These are phyloP conservation scores for Drosophila chauvacae DNA, from an alignment of 1,140 invertebrate species.

Conservation along the genomic window DNA sequence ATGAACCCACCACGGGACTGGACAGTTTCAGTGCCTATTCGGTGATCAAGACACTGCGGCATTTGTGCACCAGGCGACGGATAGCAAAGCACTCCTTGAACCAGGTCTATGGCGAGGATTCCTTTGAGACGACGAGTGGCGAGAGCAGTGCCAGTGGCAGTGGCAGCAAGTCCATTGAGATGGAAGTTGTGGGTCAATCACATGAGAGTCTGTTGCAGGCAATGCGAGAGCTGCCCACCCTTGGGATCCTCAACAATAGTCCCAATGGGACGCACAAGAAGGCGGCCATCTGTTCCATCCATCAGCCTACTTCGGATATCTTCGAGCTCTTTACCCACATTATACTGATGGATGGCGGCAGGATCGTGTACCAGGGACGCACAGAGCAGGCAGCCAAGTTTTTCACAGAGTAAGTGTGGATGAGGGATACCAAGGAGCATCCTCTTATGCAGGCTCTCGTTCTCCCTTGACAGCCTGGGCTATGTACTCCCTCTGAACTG, in stretches of 20 bases:
- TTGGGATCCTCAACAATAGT: constrained; percentile 65
- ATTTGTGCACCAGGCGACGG: constrained; percentile 70
- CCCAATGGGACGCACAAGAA: constrained; percentile 86
- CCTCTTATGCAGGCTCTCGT: neutral
- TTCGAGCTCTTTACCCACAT: constrained; percentile 93
- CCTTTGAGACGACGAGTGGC: constrained; percentile 66
- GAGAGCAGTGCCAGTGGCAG: constrained; percentile 51
- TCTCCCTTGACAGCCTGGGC: constrained; percentile 85
- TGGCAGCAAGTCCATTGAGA: constrained; percentile 68
- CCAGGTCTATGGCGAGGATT: constrained; percentile 78
- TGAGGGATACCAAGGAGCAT: too few relatives aligned
- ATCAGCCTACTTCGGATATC: constrained; percentile 94
- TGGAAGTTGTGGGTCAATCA: constrained; percentile 61
- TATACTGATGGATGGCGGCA: constrained; percentile 91
- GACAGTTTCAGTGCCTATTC: constrained; percentile 92
- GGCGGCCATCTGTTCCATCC: constrained; percentile 93
- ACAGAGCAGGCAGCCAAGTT: constrained; percentile 87
- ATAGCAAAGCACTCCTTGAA: constrained; percentile 68
- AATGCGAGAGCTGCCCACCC: constrained; percentile 63
- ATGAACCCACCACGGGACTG: constrained; percentile 93
- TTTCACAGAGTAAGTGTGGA: constrained; percentile 87
- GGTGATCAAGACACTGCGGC: constrained; percentile 88
- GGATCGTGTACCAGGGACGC: constrained; percentile 92
- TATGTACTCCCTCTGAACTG: constrained; percentile 87
- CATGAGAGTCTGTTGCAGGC: constrained; percentile 61